phyloP scores from a whole-genome alignment of 2,888 invertebrate genomes.

The Acholoe squamosa region DNA sequence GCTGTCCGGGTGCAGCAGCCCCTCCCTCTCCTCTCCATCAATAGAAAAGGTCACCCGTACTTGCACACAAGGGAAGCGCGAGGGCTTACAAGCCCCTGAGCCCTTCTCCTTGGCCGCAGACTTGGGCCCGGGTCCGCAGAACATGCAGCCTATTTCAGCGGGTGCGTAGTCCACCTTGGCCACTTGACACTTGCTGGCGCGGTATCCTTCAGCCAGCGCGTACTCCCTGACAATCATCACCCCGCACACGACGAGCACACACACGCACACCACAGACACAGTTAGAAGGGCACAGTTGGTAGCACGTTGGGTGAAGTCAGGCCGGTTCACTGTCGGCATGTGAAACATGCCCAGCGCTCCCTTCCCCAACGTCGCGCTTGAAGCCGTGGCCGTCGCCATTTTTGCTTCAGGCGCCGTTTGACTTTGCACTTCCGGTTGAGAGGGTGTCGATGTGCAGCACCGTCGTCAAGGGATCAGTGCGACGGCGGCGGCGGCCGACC shows the following conservation, averaged over 20 bases:
- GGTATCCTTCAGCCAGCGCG: slow-evolving; percentile 69
- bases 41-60: slow-evolving; percentile 68
- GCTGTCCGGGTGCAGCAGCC: slow-evolving; percentile 70
- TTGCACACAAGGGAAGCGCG: slow-evolving; percentile 69
- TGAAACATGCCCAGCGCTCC: slow-evolving; percentile 43
- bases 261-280: slow-evolving; percentile 70
- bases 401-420: not conserved
- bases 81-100: slow-evolving; percentile 67
- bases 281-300: slow-evolving; percentile 72
- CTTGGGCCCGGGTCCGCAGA: slow-evolving; percentile 69
- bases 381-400: slow-evolving; percentile 28
- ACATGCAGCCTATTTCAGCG: slow-evolving; percentile 66
- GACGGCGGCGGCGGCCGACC: not conserved
- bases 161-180: slow-evolving; percentile 66
- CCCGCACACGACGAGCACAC: slow-evolving; percentile 71
- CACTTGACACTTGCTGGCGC: slow-evolving; percentile 67
- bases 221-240: slow-evolving; percentile 73
- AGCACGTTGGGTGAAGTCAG: slow-evolving; percentile 65
- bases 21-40: slow-evolving; percentile 46
- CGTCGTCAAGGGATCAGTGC: not conserved
- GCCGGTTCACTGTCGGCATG: slow-evolving; percentile 49
- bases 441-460: not conserved
- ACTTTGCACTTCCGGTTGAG: not conserved
- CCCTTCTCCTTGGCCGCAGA: slow-evolving; percentile 68
- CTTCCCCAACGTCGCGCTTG: slow-evolving; percentile 29